These are phyloP conservation scores for Florisuga fusca DNA, from an alignment of 2,797 vertebrate species.

Conservation along the genomic window DNA sequence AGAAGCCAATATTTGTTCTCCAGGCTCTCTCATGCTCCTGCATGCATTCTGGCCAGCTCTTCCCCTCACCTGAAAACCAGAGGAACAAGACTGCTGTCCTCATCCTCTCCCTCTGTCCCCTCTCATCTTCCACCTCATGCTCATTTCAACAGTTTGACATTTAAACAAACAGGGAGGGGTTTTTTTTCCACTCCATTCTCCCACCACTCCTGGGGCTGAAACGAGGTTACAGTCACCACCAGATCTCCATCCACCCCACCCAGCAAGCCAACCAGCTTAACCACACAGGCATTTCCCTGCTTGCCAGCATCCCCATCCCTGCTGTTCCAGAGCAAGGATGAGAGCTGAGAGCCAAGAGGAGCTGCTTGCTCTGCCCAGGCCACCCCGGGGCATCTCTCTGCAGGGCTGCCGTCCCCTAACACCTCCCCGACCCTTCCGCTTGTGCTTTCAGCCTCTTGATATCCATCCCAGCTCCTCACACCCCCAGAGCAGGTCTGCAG, in stretches of 20 bases:
- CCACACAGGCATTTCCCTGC: background rate
- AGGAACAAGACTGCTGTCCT: background rate
- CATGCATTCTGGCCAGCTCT: constrained; percentile 32
- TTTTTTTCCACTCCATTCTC: background rate
- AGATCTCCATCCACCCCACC: background rate
- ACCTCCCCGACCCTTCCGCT: background rate
- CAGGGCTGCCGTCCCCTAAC: fast-evolving
- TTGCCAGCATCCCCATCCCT: fast-evolving
- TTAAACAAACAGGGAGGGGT: background rate
- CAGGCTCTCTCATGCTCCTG: constrained; percentile 26
- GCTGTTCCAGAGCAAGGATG: fast-evolving
- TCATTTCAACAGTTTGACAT: background rate
- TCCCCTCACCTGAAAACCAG: background rate
- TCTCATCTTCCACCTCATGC: background rate
- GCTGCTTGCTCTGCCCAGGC: background rate
- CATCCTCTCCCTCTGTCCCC: background rate
- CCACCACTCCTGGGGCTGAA: background rate
- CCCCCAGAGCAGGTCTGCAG: background rate
- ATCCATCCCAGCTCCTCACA: background rate
- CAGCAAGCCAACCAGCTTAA: background rate
- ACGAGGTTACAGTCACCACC: background rate
- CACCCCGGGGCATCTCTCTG: background rate
- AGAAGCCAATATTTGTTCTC: constrained; percentile 35
- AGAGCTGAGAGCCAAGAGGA: background rate
- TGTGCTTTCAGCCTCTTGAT: background rate